Evolutionary conservation across 2,113 vertebrate species (phyloP).

Genomic region (Stictonetta naevosa): DNA sequence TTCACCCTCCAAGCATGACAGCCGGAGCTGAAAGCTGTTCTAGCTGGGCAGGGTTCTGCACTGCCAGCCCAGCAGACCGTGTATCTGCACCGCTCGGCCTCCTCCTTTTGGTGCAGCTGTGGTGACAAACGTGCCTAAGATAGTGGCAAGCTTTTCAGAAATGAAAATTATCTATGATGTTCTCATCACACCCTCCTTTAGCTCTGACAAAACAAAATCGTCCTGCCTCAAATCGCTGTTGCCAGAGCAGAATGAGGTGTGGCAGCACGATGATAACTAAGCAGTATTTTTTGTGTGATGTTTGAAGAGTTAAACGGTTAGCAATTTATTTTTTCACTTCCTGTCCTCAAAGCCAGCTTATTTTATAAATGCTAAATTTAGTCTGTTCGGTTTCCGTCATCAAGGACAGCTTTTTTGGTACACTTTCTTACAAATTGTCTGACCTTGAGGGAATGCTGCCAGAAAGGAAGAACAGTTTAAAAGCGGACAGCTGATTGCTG

Average conservation of each 20-base stretch:
- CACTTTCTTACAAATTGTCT: slow-evolving; percentile 60
- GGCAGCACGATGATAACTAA: not conserved
- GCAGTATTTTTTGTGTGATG: not conserved
- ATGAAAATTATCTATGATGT: not conserved
- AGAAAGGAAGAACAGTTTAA: slow-evolving; percentile 42
- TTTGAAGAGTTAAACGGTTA: not conserved
- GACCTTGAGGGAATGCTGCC: slow-evolving; percentile 48
- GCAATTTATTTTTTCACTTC: slow-evolving; percentile 61
- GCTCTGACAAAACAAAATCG: not conserved
- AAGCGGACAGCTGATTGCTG: slow-evolving; percentile 27
- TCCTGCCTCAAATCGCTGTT: not conserved
- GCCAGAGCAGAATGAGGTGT: not conserved
- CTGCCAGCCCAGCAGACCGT: not conserved
- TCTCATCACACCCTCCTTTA: not conserved
- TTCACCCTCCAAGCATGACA: not conserved
- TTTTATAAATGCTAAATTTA: slow-evolving; percentile 65
- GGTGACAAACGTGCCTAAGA: not conserved
- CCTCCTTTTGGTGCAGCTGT: rapidly evolving
- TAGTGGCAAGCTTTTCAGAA: not conserved
- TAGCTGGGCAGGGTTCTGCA: not conserved
- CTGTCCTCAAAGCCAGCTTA: slow-evolving; percentile 61
- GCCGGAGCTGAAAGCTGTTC: not conserved
- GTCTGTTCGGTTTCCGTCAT: slow-evolving; percentile 38
- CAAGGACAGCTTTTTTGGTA: slow-evolving; percentile 66
- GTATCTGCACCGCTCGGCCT: rapidly evolving